phyloP scores from a whole-genome alignment of 1,140 invertebrate genomes.

The Drosophila bocki region DNA sequence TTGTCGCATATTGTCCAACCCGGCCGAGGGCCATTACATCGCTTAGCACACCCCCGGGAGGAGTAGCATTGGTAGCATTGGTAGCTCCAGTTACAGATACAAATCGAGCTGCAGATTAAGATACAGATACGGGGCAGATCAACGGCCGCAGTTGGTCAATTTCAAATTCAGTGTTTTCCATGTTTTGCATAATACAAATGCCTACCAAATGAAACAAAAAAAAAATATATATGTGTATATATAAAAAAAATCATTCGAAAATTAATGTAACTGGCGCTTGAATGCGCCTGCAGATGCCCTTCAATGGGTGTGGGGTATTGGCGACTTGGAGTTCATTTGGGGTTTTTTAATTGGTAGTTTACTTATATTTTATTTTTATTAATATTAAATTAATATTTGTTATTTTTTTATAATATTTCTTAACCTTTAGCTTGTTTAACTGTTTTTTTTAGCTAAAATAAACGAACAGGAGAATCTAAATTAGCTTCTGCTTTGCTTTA shows the following conservation, averaged over 20 bases:
- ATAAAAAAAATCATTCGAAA: constrained; percentile 60
- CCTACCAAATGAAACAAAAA: constrained; percentile 52
- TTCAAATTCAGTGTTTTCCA: constrained; percentile 83
- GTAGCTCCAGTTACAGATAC: constrained; percentile 21
- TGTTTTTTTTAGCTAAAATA: too few relatives aligned
- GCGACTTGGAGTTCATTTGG: not conserved
- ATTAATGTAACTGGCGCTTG: constrained; percentile 81
- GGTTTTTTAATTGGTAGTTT: not conserved
- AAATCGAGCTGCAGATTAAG: constrained; percentile 2
- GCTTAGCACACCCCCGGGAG: constrained; percentile 39
- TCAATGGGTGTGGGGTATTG: constrained; percentile 2
- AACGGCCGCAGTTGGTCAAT: constrained; percentile 67
- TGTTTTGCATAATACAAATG: constrained; percentile 84
- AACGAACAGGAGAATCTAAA: too few relatives aligned
- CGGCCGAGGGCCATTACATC: constrained; percentile 16
- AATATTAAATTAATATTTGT: too few relatives aligned
- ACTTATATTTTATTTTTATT: too few relatives aligned
- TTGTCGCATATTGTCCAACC: constrained; percentile 70
- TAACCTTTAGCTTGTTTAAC: too few relatives aligned
- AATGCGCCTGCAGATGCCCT: constrained; percentile 57
- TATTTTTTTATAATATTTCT: too few relatives aligned
- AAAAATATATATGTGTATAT: not conserved
- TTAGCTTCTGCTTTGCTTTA: too few relatives aligned
- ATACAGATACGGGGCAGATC: constrained; percentile 44
- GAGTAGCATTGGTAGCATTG: not conserved